Percentiles rank a stretch among this genome's conserved stretches.
These are phyloP conservation scores for Hassar affinis DNA, from an alignment of 2,113 vertebrate species.

Conservation along the genomic window DNA sequence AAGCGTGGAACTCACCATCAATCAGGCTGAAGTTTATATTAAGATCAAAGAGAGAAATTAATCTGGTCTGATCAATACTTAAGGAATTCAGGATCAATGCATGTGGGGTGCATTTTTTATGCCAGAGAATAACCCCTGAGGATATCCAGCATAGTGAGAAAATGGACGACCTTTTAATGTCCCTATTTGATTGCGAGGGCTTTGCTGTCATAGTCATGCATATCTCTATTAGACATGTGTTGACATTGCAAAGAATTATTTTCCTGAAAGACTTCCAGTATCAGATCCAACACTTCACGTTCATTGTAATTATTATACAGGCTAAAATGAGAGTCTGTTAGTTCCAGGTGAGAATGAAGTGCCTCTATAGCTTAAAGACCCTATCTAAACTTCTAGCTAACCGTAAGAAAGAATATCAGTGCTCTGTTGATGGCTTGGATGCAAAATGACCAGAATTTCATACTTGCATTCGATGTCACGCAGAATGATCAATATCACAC, in stretches of 20 bases:
- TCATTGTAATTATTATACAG: not conserved
- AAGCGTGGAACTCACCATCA: slow-evolving; percentile 30
- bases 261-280: not conserved
- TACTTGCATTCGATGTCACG: slow-evolving; percentile 11
- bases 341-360: not conserved
- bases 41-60: slow-evolving; percentile 34
- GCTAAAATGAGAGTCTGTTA: not conserved
- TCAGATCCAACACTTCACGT: not conserved
- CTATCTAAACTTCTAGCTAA: not conserved
- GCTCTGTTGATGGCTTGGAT: not conserved
- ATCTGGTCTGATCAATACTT: slow-evolving; percentile 51
- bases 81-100: slow-evolving; percentile 45
- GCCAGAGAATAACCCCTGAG: slow-evolving; percentile 2
- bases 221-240: not conserved
- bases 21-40: slow-evolving; percentile 39
- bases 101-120: slow-evolving; percentile 9
- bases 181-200: not conserved
- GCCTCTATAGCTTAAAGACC: not conserved
- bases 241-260: not conserved
- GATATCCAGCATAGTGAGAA: not conserved
- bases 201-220: not conserved
- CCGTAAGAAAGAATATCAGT: not conserved
- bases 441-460: not conserved
- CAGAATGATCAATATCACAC: not conserved
- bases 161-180: slow-evolving; percentile 11